These are phyloP conservation scores for Pteria penguin DNA, from an alignment of 2,888 invertebrate species.

Conservation along the genomic window DNA sequence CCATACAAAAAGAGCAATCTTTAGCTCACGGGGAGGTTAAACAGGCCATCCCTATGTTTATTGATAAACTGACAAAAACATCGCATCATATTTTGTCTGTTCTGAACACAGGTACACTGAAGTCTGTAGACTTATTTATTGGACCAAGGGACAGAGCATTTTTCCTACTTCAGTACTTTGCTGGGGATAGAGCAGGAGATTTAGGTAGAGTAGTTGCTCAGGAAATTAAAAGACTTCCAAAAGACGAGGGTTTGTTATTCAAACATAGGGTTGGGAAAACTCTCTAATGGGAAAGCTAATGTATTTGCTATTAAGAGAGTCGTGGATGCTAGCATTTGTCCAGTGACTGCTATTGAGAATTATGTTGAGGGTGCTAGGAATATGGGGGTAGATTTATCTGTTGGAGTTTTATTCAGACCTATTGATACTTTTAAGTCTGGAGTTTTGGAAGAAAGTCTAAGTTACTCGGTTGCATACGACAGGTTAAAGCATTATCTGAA, in stretches of 20 bases:
- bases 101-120: background rate
- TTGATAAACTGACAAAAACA: background rate
- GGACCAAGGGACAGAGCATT: background rate
- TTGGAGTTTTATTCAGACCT: conserved; percentile 19
- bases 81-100: background rate
- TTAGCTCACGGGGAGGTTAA: conserved; percentile 19
- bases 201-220: conserved; percentile 8
- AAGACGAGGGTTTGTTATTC: conserved; percentile 13
- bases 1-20: conserved; percentile 27
- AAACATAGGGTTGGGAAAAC: conserved; percentile 29
- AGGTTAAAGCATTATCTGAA: conserved; percentile 5
- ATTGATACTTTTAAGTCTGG: background rate
- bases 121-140: background rate
- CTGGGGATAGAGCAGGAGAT: background rate
- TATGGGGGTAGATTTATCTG: conserved; percentile 8
- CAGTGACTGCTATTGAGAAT: conserved; percentile 11
- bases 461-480: background rate
- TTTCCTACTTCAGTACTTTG: background rate
- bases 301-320: conserved; percentile 5
- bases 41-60: conserved; percentile 7
- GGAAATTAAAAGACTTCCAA: conserved; percentile 2
- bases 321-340: conserved; percentile 11
- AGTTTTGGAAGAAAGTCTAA: conserved; percentile 6
- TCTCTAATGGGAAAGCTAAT: conserved; percentile 19
- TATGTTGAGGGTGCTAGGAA: conserved; percentile 18